phyloP scores from a whole-genome alignment of 2,888 invertebrate species.

The Drosophila macrospina region DNA sequence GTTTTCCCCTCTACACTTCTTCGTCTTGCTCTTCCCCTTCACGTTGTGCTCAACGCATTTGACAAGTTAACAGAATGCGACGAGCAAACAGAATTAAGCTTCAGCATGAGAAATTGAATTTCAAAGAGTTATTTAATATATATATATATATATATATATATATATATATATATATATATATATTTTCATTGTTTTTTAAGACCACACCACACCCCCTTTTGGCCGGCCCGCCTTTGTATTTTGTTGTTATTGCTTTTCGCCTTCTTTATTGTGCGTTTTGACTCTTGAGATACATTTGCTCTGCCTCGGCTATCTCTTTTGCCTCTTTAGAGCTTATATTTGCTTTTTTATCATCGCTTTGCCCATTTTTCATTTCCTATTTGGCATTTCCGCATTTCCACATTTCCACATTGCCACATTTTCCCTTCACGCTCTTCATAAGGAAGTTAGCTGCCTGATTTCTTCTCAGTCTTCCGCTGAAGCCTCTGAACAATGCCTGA shows the following conservation, averaged over 20 bases:
- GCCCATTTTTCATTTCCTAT: conserved; percentile 32
- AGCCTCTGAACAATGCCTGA: conserved; percentile 26
- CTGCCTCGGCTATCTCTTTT: not conserved
- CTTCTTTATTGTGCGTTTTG: conserved; percentile 4
- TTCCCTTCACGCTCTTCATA: conserved; percentile 1
- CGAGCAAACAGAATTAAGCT: conserved; percentile 70
- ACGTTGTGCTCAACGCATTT: conserved; percentile 25
- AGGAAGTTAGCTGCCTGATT: conserved; percentile 17
- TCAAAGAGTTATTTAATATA: conserved; percentile 73
- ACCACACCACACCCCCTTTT: not conserved
- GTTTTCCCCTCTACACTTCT: conserved; percentile 31
- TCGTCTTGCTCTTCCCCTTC: conserved; percentile 3
- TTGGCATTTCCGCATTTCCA: conserved; percentile 32
- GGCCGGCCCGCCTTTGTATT: no score
- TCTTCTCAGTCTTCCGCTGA: conserved; percentile 7
- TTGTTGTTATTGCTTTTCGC: conserved; percentile 7
- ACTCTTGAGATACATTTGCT: conserved; percentile 10
- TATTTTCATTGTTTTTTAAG: not conserved
- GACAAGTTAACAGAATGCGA: conserved; percentile 38
- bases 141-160: not conserved
- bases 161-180: not conserved
- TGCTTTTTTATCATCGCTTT: conserved; percentile 22
- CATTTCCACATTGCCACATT: conserved; percentile 8
- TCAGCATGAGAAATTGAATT: conserved; percentile 68
- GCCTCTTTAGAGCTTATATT: conserved; percentile 42